Conservation (phyloP, 2,113 vertebrate species). For the Glaucidium brasilianum region DNA sequence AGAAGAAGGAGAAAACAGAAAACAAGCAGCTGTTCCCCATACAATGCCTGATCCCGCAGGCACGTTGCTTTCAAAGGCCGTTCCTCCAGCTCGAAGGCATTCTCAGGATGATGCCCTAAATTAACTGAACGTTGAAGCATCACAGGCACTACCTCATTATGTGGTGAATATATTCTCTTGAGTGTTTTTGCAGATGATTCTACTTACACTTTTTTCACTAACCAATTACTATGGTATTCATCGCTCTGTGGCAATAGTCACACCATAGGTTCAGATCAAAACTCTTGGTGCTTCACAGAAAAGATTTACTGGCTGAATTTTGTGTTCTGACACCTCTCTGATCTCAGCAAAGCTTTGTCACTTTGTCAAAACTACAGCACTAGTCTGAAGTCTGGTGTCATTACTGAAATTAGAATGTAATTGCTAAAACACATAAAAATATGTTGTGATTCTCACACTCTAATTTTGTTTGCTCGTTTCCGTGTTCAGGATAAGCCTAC, state of each 20-base stretch:
- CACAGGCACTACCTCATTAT: not conserved
- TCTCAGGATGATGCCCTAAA: not conserved
- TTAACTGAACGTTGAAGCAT: not conserved
- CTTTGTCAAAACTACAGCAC: not conserved
- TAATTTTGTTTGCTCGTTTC: not conserved
- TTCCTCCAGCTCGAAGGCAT: not conserved
- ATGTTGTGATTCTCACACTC: not conserved
- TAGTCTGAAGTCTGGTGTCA: not conserved
- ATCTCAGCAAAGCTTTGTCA: not conserved
- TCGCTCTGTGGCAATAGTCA: fast-evolving
- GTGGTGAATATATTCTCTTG: not conserved
- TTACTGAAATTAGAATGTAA: not conserved
- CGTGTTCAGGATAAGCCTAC: not conserved
- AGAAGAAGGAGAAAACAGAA: not conserved
- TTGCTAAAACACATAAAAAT: not conserved
- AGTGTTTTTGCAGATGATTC: not conserved
- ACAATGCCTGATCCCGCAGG: not conserved
- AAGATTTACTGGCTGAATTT: not conserved
- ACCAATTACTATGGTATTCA: not conserved
- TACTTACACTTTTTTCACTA: not conserved
- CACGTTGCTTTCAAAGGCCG: fast-evolving
- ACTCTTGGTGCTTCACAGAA: not conserved
- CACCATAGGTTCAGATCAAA: not conserved
- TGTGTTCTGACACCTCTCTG: not conserved
- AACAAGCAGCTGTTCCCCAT: not conserved